Conservation (phyloP, 2,888 invertebrate genomes). For the Nomada lathburiana region DNA sequence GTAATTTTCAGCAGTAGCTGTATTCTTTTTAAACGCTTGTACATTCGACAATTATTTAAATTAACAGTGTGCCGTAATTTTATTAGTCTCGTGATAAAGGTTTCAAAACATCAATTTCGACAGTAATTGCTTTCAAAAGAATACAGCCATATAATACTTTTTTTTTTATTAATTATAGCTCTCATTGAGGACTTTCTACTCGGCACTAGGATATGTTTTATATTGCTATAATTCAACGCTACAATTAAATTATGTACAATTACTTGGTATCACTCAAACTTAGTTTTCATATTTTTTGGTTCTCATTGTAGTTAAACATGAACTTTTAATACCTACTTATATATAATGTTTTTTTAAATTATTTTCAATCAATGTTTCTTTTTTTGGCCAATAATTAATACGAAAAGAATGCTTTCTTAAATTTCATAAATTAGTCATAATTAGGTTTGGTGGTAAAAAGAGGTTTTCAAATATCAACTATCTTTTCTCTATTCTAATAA, state of each 20-base stretch:
- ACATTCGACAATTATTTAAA: background rate
- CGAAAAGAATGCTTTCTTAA: background rate
- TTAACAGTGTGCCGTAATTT: background rate
- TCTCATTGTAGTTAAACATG: background rate
- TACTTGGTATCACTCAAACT: slow-evolving; percentile 8
- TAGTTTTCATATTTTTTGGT: slow-evolving; percentile 14
- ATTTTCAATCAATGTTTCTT: background rate
- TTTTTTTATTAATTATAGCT: slow-evolving; percentile 28
- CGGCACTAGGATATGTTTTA: slow-evolving; percentile 67
- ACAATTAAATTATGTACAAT: slow-evolving; percentile 31
- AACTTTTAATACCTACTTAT: slow-evolving; percentile 6
- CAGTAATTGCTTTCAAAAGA: slow-evolving; percentile 33
- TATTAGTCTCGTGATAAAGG: background rate
- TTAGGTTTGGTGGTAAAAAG: background rate
- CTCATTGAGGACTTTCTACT: slow-evolving; percentile 41
- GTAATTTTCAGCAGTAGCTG: slow-evolving; percentile 21
- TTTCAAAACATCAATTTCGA: slow-evolving; percentile 1
- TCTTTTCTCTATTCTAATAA: background rate
- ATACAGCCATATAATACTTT: slow-evolving; percentile 49
- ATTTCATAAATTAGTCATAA: background rate
- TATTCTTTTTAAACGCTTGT: slow-evolving; percentile 35
- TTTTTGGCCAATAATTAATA: background rate
- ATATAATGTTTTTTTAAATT: slow-evolving; percentile 17
- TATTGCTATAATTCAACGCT: slow-evolving; percentile 68
- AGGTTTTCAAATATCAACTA: background rate